Conservation (phyloP, 2,113 vertebrate genomes). For the Philantomba maxwellii region DNA sequence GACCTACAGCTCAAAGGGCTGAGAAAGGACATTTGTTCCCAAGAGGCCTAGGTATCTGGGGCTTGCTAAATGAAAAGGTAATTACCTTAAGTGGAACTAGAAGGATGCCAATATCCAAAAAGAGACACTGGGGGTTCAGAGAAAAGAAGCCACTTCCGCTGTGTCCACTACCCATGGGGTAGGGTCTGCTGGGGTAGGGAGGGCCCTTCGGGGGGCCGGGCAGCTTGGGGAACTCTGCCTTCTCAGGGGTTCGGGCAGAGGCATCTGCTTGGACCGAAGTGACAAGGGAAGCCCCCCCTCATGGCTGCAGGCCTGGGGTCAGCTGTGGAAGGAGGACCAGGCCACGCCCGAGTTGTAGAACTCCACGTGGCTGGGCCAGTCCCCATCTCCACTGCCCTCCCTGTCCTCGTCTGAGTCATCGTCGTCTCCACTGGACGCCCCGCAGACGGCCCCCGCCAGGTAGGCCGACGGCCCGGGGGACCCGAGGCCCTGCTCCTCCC, state of each 20-base stretch:
- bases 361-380: constrained; percentile 76
- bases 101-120: background rate
- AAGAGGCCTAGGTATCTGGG: background rate
- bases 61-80: background rate
- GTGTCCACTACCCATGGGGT: background rate
- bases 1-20: no score
- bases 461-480: background rate
- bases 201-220: background rate
- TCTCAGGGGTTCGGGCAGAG: background rate
- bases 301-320: constrained; percentile 14
- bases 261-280: background rate
- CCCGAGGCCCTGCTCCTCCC: constrained; percentile 1
- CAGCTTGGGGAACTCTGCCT: background rate
- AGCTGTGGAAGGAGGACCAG: constrained; percentile 85
- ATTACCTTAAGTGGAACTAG: background rate
- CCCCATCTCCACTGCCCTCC: constrained; percentile 42
- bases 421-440: constrained; percentile 79
- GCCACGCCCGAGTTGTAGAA: constrained; percentile 78
- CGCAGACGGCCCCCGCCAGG: background rate
- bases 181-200: background rate
- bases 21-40: background rate
- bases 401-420: constrained; percentile 77
- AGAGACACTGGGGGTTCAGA: background rate
- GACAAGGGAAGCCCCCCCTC: background rate
- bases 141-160: background rate